Evolutionary conservation across 2,113 vertebrate species (phyloP).

Genomic region (Poeciliopsis occidentalis): DNA sequence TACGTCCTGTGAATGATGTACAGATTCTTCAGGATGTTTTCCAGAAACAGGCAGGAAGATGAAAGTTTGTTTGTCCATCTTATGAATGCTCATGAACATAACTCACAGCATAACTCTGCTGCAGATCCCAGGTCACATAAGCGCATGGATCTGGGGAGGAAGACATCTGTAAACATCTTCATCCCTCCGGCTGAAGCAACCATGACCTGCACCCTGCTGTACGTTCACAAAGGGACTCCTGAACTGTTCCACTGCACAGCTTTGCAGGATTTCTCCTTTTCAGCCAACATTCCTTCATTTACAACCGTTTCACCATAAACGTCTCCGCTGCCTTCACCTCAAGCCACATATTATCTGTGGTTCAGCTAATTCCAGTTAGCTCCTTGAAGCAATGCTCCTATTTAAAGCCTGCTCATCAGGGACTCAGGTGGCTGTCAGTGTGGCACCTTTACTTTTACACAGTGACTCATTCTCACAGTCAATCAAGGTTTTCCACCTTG

Average conservation of each 20-base stretch:
- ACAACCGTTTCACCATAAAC: slow-evolving; percentile 39
- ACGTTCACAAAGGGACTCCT: slow-evolving; percentile 41
- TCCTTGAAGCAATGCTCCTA: slow-evolving; percentile 38
- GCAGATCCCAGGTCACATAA: slow-evolving; percentile 1
- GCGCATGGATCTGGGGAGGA: neutral
- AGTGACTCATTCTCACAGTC: slow-evolving; percentile 7
- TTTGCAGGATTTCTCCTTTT: slow-evolving; percentile 23
- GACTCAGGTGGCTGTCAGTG: slow-evolving; percentile 21
- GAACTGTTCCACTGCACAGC: slow-evolving; percentile 30
- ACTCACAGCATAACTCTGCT: neutral
- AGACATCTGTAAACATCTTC: slow-evolving; percentile 31
- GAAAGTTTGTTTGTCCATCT: neutral
- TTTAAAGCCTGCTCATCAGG: slow-evolving; percentile 46
- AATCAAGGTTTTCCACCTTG: slow-evolving; percentile 12
- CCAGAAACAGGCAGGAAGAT: neutral
- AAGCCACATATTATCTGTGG: slow-evolving; percentile 62
- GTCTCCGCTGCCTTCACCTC: slow-evolving; percentile 60
- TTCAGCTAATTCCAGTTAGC: slow-evolving; percentile 65
- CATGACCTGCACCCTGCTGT: slow-evolving; percentile 37
- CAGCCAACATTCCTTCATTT: slow-evolving; percentile 51
- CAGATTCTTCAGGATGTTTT: neutral
- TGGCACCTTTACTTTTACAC: neutral
- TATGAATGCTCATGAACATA: slow-evolving; percentile 2
- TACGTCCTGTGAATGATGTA: slow-evolving; percentile 4
- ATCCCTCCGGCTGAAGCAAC: slow-evolving; percentile 41